Evolutionary conservation across 2,888 invertebrate species (phyloP).

Genomic region (Thera obeliscata): DNA sequence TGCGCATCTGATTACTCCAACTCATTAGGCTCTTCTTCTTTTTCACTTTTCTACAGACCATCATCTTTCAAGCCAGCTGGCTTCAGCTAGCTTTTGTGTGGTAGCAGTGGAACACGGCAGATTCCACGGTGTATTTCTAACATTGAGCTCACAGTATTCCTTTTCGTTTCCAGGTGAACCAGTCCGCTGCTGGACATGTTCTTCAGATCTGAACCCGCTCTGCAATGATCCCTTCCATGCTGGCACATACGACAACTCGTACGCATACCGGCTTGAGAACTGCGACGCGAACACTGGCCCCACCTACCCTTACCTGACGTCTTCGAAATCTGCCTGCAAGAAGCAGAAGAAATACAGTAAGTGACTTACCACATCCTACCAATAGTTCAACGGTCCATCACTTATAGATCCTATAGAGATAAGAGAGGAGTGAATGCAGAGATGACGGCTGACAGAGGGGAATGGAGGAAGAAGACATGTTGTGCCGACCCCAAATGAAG

Average conservation of each 20-base stretch:
- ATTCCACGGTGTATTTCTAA: background rate
- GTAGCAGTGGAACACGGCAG: too few species aligned
- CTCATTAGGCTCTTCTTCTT: too few species aligned
- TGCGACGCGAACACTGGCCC: conserved; percentile 78
- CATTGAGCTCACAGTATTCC: background rate
- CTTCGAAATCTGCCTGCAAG: conserved; percentile 88
- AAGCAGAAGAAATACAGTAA: conserved; percentile 91
- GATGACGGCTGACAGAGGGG: too few species aligned
- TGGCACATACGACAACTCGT: conserved; percentile 75
- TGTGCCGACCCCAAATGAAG: too few species aligned
- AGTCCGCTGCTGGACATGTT: conserved; percentile 90
- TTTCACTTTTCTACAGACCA: too few species aligned
- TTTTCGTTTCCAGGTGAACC: conserved; percentile 83
- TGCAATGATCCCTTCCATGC: conserved; percentile 90
- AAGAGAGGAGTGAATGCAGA: too few species aligned
- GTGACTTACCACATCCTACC: conserved; percentile 45
- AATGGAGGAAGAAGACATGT: too few species aligned
- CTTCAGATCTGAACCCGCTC: conserved; percentile 87
- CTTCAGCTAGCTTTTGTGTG: too few species aligned
- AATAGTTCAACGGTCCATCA: background rate
- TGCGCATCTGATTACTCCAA: too few species aligned
- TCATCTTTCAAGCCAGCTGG: too few species aligned
- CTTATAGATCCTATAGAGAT: too few species aligned
- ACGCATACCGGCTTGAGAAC: conserved; percentile 76
- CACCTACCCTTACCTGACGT: conserved; percentile 74